Base-by-base conservation (phyloP, 2,888 invertebrate genomes). In the Micoletzkya japonica region DNA sequence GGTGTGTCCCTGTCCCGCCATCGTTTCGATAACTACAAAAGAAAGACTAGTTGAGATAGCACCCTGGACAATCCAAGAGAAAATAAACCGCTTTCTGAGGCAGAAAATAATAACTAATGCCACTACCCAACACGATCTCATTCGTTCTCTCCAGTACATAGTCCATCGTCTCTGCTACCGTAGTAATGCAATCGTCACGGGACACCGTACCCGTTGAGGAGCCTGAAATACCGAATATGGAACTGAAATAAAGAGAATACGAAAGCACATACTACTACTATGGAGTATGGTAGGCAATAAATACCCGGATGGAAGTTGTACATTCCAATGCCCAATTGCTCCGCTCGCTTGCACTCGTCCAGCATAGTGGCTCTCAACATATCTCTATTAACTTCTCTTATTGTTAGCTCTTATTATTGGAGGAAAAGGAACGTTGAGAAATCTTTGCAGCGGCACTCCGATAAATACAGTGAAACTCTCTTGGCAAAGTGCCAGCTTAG, bases 251-350 rank as follows among this genome's bases (percentile, higher is more conserved):
- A n/a, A n/a, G n/a, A n/a, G n/a, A n/a, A n/a, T n/a, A n/a, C n/a
- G n/a, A n/a, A n/a, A n/a, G n/a, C n/a, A n/a, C n/a, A n/a, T n/a
- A n/a, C n/a, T n/a, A n/a, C n/a, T n/a, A n/a, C n/a, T n/a, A n/a
- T n/a, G n/a, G n/a, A n/a, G n/a, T n/a, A n/a, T n/a, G n/a, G 7
- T 26, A 24, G 4, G 24, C 37, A n/a, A 2, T 6, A 2, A 17
- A 32, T 32, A 84, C 88, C 88, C 59, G 88, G 88, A 77, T 88
- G 88, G 73, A 89, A 87, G 77, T 88, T 89, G 79, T 86, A 88
- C 71, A 87, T 78, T n/a, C 24, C 26, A 4, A 89, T 83, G 2
- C 87, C 88, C 3, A 88, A 83, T 52, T 80, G 81, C 73, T 88
- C 87, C 77, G 88, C 88, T 32, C 88, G 77, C 73, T 83, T 79